phyloP scores from a whole-genome alignment of 2,113 vertebrate genomes.

The Oreochromis aureus region DNA sequence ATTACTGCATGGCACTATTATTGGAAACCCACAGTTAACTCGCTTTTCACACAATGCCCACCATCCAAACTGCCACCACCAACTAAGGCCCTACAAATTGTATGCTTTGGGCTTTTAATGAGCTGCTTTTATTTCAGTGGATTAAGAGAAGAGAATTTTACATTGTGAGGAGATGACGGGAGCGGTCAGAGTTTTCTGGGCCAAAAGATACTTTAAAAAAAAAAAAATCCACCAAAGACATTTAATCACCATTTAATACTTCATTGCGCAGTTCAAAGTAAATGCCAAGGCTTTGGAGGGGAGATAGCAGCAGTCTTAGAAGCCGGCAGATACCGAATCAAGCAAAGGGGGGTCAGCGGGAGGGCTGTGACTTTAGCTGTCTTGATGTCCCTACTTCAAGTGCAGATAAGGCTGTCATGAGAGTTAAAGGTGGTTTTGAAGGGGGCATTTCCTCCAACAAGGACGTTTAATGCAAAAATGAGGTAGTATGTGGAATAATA shows the following conservation, averaged over 20 bases:
- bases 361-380: constrained; percentile 23
- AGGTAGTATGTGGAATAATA: neutral
- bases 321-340: constrained; percentile 3
- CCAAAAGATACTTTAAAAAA: constrained; percentile 17
- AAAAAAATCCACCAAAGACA: constrained; percentile 37
- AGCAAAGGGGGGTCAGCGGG: neutral
- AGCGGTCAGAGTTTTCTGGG: neutral
- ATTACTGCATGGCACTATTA: neutral
- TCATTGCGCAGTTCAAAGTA: constrained; percentile 60
- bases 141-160: neutral
- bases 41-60: neutral
- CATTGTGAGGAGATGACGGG: neutral
- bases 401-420: constrained; percentile 1
- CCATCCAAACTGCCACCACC: neutral
- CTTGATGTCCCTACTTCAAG: constrained; percentile 10
- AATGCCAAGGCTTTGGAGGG: constrained; percentile 59
- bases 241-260: constrained; percentile 62
- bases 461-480: neutral
- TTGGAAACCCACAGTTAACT: neutral
- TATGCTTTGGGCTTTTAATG: neutral
- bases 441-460: neutral
- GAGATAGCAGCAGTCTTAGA: constrained; percentile 30
- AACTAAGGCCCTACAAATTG: neutral
- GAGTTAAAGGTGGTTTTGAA: neutral
- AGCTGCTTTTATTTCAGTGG: neutral